These are phyloP conservation scores for Micromesistius poutassou DNA, from an alignment of 2,797 vertebrate species.

Conservation along the genomic window DNA sequence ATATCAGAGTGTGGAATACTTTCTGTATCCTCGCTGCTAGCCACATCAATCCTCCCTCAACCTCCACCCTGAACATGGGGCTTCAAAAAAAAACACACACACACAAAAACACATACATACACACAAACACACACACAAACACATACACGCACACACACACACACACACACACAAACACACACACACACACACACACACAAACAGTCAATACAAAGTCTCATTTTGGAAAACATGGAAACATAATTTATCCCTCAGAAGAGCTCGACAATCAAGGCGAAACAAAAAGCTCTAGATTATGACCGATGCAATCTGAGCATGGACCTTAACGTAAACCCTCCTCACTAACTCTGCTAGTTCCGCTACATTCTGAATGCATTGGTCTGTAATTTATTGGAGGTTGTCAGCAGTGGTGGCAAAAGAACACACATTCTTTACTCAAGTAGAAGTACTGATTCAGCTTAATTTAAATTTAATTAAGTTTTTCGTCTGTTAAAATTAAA, in stretches of 20 bases:
- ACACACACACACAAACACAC: conserved; percentile 33
- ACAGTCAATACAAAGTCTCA: conserved; percentile 51
- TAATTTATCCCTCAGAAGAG: conserved; percentile 46
- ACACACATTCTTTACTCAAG: too few relatives aligned
- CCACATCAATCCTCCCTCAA: conserved; percentile 11
- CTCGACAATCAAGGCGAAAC: conserved; percentile 54
- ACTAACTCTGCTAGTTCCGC: conserved; percentile 38
- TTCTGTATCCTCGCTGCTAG: conserved; percentile 25
- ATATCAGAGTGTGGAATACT: conserved; percentile 25
- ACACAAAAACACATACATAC: conserved; percentile 13
- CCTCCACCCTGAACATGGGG: neutral
- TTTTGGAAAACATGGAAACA: conserved; percentile 58
- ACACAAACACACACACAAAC: conserved; percentile 13
- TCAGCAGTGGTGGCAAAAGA: too few relatives aligned
- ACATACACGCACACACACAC: conserved; percentile 42
- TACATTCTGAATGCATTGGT: conserved; percentile 50
- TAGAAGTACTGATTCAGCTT: too few relatives aligned
- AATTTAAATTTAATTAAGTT: too few relatives aligned
- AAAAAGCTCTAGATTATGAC: conserved; percentile 30
- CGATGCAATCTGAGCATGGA: conserved; percentile 61
- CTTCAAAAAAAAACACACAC: conserved; percentile 29
- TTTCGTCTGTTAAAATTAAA: too few relatives aligned
- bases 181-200: conserved; percentile 33
- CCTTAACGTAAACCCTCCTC: conserved; percentile 59
- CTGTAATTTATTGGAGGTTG: conserved; percentile 61